A percentile compares a stretch with the other conserved stretches of the same genome.
These are phyloP conservation scores for Ecliptopera silaceata DNA, from an alignment of 2,888 invertebrate genomes.

Conservation along the genomic window DNA sequence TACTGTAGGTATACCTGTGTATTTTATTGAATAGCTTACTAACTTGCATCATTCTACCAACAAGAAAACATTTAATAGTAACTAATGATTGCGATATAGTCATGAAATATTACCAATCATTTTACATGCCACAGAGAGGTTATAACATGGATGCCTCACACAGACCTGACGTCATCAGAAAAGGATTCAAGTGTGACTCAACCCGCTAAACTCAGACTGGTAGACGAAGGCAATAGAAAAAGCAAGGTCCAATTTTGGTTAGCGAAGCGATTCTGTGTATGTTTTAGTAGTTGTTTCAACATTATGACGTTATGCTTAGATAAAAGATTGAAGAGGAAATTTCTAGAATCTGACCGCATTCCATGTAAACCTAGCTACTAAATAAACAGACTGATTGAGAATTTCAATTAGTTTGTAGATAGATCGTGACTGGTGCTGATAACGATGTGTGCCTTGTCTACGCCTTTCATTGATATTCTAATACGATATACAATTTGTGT, in stretches of 20 bases:
- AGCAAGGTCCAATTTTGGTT: slow-evolving; percentile 26
- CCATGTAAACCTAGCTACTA: slow-evolving; percentile 3
- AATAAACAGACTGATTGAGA: slow-evolving; percentile 26
- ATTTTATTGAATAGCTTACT: no score
- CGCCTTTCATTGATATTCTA: slow-evolving; percentile 70
- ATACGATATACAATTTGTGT: slow-evolving; percentile 69
- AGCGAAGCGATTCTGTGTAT: not conserved
- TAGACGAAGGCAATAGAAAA: slow-evolving; percentile 43
- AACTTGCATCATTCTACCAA: no score
- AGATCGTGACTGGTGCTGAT: slow-evolving; percentile 30
- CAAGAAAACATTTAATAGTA: not conserved
- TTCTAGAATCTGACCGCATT: slow-evolving; percentile 3
- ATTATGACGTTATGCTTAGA: no score
- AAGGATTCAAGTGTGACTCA: slow-evolving; percentile 72
- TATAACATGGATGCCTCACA: slow-evolving; percentile 28
- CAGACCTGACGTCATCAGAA: slow-evolving; percentile 62
- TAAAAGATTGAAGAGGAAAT: not conserved
- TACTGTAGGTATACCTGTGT: no score
- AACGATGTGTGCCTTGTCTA: slow-evolving; percentile 30
- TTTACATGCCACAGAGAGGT: not conserved
- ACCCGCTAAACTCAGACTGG: slow-evolving; percentile 43
- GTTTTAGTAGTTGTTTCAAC: no score
- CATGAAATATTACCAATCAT: not conserved
- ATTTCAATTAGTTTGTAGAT: slow-evolving; percentile 38
- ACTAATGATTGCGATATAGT: not conserved